A percentile compares a stretch with the other conserved stretches of the same genome.
phyloP scores from a whole-genome alignment of 2,113 vertebrate genomes.

The Burhinus oedicnemus region DNA sequence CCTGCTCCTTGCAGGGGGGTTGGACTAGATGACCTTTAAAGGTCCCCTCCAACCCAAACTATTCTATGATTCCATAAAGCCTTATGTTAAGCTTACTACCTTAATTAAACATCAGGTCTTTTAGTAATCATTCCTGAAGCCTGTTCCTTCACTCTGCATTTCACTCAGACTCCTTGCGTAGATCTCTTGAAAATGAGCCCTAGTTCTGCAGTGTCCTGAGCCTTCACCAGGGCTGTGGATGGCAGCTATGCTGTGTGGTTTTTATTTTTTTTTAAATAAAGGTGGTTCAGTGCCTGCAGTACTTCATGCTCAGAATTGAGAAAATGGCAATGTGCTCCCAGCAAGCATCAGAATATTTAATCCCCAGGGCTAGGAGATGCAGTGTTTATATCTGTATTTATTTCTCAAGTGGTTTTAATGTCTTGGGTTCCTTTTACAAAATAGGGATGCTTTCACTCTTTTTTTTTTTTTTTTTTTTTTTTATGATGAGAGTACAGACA shows the following conservation, averaged over 20 bases:
- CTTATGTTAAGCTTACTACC: neutral
- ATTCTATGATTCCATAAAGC: neutral
- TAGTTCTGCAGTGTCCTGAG: neutral
- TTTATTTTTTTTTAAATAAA: neutral
- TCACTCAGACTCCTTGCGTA: neutral
- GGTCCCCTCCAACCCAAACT: neutral
- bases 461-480: neutral
- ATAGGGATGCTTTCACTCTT: neutral
- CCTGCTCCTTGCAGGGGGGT: neutral
- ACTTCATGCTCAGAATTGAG: conserved; percentile 28
- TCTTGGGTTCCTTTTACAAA: neutral
- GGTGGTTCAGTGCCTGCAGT: conserved; percentile 13
- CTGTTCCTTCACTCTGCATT: neutral
- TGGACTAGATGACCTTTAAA: neutral
- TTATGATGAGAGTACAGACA: neutral
- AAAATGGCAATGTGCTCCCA: neutral
- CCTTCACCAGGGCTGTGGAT: neutral
- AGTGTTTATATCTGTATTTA: neutral
- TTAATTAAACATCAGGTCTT: fast-evolving
- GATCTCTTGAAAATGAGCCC: neutral
- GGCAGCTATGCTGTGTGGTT: neutral
- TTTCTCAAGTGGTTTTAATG: neutral
- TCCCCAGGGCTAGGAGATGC: neutral
- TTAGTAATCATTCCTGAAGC: neutral
- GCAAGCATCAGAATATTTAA: conserved; percentile 1